Conservation (phyloP, 2,113 vertebrate genomes). For the Perca flavescens region DNA sequence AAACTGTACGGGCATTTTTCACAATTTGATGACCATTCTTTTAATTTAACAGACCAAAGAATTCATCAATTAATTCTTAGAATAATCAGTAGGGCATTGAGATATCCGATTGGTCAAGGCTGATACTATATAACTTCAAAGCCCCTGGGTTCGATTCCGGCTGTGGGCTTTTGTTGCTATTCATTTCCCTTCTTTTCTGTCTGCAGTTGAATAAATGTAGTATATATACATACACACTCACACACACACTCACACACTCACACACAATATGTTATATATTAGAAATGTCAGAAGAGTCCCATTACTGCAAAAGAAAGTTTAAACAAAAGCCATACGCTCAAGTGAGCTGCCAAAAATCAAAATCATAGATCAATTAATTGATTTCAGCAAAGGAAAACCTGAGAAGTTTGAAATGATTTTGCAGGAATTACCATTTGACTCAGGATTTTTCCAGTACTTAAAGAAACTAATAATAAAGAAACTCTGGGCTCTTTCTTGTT, state of each 20-base stretch:
- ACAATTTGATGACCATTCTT: not conserved
- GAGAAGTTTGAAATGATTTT: conserved; percentile 18
- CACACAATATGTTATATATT: not conserved
- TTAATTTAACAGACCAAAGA: not conserved
- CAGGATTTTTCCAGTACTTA: conserved; percentile 5
- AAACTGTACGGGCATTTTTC: not conserved
- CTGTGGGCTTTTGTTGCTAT: not conserved
- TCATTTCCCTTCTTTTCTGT: not conserved
- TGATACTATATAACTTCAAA: not conserved
- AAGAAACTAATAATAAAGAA: conserved; percentile 20
- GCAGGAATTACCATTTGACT: not conserved
- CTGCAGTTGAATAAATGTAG: not conserved
- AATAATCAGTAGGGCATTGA: not conserved
- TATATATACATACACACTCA: not conserved
- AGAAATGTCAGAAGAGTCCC: conserved; percentile 6
- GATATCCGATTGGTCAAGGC: conserved; percentile 5
- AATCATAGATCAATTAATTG: conserved; percentile 29
- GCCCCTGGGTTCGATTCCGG: not conserved
- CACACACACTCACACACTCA: too few relatives aligned
- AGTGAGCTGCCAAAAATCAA: conserved; percentile 11
- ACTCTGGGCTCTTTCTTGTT: conserved; percentile 2
- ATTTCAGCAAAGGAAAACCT: conserved; percentile 19
- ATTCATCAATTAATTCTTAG: not conserved
- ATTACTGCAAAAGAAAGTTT: not conserved
- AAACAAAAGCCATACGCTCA: not conserved